A percentile compares a stretch with the other conserved stretches of the same genome.
Conservation (phyloP, 2,888 invertebrate species). For the Xestia ashworthii region DNA sequence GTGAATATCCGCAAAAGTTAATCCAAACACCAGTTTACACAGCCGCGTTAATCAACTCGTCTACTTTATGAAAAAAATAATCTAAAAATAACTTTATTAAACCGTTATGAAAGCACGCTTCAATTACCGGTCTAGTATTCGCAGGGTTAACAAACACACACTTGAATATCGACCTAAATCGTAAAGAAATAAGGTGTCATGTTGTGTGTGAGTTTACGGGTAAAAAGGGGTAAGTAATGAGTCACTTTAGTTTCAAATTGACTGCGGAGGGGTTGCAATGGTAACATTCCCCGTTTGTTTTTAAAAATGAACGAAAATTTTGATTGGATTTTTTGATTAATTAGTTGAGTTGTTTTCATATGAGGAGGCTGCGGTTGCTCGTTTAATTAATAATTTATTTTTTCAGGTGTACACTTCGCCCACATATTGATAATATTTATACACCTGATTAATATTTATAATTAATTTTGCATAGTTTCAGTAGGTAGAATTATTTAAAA, state of each 20-base stretch:
- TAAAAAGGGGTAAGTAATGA: slow-evolving; percentile 74
- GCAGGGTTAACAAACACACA: slow-evolving; percentile 19
- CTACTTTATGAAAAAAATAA: slow-evolving; percentile 64
- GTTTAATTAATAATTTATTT: slow-evolving; percentile 36
- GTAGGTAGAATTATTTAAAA: not conserved
- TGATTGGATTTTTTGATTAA: slow-evolving; percentile 81
- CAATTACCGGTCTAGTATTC: slow-evolving; percentile 56
- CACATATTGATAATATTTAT: slow-evolving; percentile 11
- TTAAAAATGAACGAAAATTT: slow-evolving; percentile 78
- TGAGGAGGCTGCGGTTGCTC: slow-evolving; percentile 30
- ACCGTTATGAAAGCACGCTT: slow-evolving; percentile 69
- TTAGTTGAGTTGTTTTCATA: slow-evolving; percentile 68
- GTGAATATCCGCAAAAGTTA: slow-evolving; percentile 27
- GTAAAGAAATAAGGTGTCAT: slow-evolving; percentile 20
- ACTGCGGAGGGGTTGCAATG: slow-evolving; percentile 64
- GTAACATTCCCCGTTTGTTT: slow-evolving; percentile 72
- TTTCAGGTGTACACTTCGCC: slow-evolving; percentile 23
- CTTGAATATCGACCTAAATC: slow-evolving; percentile 40
- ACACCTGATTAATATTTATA: slow-evolving; percentile 16
- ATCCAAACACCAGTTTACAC: slow-evolving; percentile 55
- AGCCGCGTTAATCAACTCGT: slow-evolving; percentile 64
- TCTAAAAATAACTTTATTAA: slow-evolving; percentile 72
- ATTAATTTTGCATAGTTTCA: not conserved
- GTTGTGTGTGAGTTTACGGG: slow-evolving; percentile 25
- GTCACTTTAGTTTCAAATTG: slow-evolving; percentile 77